Evolutionary conservation across 2,888 invertebrate species (phyloP).

Genomic region (Ectobius pallidus): DNA sequence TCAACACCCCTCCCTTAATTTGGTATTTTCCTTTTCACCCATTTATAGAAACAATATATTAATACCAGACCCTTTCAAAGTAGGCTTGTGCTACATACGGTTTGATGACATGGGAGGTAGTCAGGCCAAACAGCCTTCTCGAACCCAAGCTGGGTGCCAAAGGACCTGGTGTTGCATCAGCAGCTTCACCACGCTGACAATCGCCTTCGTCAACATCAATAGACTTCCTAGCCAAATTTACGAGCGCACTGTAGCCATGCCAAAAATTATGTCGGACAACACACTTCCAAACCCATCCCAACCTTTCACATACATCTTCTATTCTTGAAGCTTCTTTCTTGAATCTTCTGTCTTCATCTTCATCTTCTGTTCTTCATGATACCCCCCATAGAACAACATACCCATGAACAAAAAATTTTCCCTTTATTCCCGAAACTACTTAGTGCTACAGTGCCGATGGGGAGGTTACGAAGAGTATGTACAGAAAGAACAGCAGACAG

Average conservation of each 20-base stretch:
- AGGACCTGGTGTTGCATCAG: slow-evolving; percentile 14
- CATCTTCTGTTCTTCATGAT: slow-evolving; percentile 52
- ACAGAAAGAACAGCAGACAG: slow-evolving; percentile 4
- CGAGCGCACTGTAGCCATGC: slow-evolving; percentile 32
- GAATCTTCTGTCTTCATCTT: slow-evolving; percentile 57
- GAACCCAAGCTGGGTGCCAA: slow-evolving; percentile 34
- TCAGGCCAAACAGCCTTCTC: slow-evolving; percentile 32
- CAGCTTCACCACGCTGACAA: slow-evolving; percentile 30
- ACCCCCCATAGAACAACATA: slow-evolving; percentile 48
- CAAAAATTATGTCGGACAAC: slow-evolving; percentile 1
- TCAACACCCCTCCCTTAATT: neutral
- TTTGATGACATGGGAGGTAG: slow-evolving; percentile 34
- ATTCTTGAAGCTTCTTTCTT: slow-evolving; percentile 57
- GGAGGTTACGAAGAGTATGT: neutral
- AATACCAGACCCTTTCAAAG: slow-evolving; percentile 29
- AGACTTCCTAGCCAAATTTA: slow-evolving; percentile 27
- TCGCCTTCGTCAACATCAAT: slow-evolving; percentile 11
- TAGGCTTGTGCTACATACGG: slow-evolving; percentile 37
- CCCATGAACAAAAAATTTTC: slow-evolving; percentile 22
- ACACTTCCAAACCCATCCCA: slow-evolving; percentile 29
- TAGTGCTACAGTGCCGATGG: slow-evolving; percentile 1
- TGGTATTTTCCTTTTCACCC: neutral
- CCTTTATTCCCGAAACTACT: neutral
- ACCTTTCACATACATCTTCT: slow-evolving; percentile 40
- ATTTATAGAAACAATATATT: neutral